Percentiles rank a stretch among this genome's conserved stretches.
Evolutionary conservation across 1,140 invertebrate species (phyloP).

Genomic region (Drosophila saltans): DNA sequence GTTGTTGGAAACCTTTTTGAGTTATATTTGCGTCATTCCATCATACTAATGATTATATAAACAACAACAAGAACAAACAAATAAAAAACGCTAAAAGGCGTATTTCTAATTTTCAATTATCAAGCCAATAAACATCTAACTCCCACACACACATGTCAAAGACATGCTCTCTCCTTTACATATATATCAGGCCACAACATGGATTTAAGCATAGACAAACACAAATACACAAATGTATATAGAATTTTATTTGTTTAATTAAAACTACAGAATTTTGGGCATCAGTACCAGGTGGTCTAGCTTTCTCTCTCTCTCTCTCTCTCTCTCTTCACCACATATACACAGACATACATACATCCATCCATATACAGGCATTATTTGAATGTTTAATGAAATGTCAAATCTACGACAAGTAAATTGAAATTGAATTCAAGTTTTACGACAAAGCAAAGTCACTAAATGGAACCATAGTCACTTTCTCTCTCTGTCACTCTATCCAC

Average conservation of each 20-base stretch:
- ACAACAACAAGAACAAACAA: background rate
- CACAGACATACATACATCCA: background rate
- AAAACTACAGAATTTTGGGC: constrained; percentile 42
- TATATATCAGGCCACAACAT: background rate
- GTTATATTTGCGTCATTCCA: background rate
- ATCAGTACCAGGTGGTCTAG: constrained; percentile 32
- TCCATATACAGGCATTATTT: constrained; percentile 29
- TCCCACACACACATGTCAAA: background rate
- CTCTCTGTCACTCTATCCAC: background rate
- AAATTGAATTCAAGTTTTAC: constrained; percentile 56
- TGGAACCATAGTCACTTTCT: background rate
- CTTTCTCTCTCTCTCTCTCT: background rate
- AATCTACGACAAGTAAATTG: constrained; percentile 46
- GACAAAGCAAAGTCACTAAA: constrained; percentile 20
- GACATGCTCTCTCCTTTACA: background rate
- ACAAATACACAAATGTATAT: background rate
- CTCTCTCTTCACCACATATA: background rate
- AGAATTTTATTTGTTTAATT: constrained; percentile 57
- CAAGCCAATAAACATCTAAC: constrained; percentile 4
- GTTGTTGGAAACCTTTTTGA: no score
- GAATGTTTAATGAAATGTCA: constrained; percentile 50
- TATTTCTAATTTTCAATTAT: constrained; percentile 6
- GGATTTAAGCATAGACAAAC: background rate
- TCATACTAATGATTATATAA: background rate
- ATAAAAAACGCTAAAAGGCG: background rate